Evolutionary conservation across 2,888 invertebrate species (phyloP).

Genomic region (Allygus modestus): DNA sequence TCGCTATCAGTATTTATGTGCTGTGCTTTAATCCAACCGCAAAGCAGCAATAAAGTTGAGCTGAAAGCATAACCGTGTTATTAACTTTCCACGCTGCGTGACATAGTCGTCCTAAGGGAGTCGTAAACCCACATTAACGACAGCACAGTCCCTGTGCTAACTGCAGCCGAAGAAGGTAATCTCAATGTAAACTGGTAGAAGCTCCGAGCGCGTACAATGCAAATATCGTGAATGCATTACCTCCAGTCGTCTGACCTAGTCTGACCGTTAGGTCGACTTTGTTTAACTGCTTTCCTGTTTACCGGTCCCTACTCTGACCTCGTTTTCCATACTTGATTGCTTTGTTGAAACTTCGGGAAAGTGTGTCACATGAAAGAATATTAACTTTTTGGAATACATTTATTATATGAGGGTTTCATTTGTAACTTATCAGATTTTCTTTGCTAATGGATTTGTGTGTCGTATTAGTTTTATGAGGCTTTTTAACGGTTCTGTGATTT

Average conservation of each 20-base stretch:
- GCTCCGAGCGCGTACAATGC: neutral
- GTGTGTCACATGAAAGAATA: neutral
- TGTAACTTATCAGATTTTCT: too few relatives aligned
- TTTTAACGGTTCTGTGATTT: too few relatives aligned
- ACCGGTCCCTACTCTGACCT: neutral
- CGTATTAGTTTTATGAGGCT: too few relatives aligned
- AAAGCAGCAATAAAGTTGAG: neutral
- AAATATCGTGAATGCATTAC: slow-evolving; percentile 26
- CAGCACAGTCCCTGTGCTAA: neutral
- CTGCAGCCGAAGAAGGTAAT: neutral
- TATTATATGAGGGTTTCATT: too few relatives aligned
- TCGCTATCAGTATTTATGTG: too few relatives aligned
- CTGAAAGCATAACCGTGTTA: slow-evolving; percentile 15
- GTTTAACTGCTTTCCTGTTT: slow-evolving; percentile 5
- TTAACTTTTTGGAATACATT: too few relatives aligned
- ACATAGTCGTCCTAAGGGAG: neutral
- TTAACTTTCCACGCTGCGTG: neutral
- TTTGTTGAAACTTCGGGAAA: too few relatives aligned
- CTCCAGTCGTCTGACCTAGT: neutral
- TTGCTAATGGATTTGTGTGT: too few relatives aligned
- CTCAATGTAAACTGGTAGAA: neutral
- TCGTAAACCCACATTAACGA: neutral
- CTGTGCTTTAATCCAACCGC: too few relatives aligned
- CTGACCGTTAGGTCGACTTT: neutral
- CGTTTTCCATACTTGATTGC: neutral